phyloP scores from a whole-genome alignment of 2,888 invertebrate species.

The Caenorhabditis wallacei region DNA sequence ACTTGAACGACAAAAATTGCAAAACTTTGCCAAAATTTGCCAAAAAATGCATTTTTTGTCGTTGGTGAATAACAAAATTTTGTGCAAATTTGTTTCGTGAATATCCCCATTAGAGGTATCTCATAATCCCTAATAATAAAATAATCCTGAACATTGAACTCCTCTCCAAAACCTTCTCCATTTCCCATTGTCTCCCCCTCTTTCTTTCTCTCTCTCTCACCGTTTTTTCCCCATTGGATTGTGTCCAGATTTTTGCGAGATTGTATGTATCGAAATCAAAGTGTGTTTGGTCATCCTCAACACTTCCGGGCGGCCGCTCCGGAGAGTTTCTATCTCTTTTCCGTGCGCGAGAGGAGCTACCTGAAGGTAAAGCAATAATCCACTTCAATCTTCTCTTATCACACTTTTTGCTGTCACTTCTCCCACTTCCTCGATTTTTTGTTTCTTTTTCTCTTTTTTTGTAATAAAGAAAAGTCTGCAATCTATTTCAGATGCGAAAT shows the following conservation, averaged over 20 bases:
- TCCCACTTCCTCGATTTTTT: slow-evolving; percentile 15
- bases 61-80: no score
- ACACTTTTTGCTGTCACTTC: slow-evolving; percentile 49
- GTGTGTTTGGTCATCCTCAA: slow-evolving; percentile 61
- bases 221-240: slow-evolving; percentile 7
- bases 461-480: not conserved
- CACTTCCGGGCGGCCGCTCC: slow-evolving; percentile 48
- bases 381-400: slow-evolving; percentile 44
- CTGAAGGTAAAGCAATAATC: slow-evolving; percentile 28
- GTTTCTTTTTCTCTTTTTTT: not conserved
- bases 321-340: not conserved
- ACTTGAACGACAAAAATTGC: no score
- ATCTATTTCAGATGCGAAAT: slow-evolving; percentile 48
- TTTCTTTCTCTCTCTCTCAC: not conserved
- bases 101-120: no score
- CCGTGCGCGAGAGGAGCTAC: slow-evolving; percentile 13
- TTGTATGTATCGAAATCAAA: slow-evolving; percentile 55
- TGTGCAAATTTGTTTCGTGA: no score
- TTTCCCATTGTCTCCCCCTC: slow-evolving; percentile 2
- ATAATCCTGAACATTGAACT: not conserved
- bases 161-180: not conserved
- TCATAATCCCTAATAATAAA: no score
- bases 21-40: no score
- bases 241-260: slow-evolving; percentile 41
- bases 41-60: no score